Conservation (phyloP, 2,113 vertebrate genomes). For the Typhlomys cinereus region DNA sequence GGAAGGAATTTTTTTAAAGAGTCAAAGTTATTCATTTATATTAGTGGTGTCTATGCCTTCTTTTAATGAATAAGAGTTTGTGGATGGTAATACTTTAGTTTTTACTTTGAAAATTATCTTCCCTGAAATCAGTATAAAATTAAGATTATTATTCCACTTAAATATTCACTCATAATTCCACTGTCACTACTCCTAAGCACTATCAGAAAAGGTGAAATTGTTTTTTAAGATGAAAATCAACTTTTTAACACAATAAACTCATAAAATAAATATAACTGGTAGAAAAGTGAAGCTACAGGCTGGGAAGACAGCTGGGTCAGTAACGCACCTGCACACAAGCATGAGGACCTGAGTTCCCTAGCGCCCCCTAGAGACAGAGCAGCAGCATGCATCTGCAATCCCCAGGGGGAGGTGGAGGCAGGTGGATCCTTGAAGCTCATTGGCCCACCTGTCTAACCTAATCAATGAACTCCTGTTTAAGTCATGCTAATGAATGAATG, state of each 20-base stretch:
- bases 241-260: slow-evolving; percentile 25
- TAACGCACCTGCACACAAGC: no score
- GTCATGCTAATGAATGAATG: no score
- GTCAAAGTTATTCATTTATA: neutral
- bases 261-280: neutral
- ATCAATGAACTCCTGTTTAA: no score
- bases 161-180: neutral
- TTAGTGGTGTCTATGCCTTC: neutral
- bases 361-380: neutral
- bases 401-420: neutral
- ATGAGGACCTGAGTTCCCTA: neutral
- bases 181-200: neutral
- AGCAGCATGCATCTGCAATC: no score
- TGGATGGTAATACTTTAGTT: neutral
- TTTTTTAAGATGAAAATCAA: slow-evolving; percentile 34
- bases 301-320: neutral
- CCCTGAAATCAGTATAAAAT: slow-evolving; percentile 38
- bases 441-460: neutral
- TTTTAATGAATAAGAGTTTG: slow-evolving; percentile 19
- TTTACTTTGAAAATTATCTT: slow-evolving; percentile 49
- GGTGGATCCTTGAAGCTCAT: neutral
- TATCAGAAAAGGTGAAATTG: neutral
- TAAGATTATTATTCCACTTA: slow-evolving; percentile 16
- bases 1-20: neutral
- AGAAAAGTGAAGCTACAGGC: neutral